Conservation (phyloP, 2,888 invertebrate species). For the Yponomeuta malinellus region DNA sequence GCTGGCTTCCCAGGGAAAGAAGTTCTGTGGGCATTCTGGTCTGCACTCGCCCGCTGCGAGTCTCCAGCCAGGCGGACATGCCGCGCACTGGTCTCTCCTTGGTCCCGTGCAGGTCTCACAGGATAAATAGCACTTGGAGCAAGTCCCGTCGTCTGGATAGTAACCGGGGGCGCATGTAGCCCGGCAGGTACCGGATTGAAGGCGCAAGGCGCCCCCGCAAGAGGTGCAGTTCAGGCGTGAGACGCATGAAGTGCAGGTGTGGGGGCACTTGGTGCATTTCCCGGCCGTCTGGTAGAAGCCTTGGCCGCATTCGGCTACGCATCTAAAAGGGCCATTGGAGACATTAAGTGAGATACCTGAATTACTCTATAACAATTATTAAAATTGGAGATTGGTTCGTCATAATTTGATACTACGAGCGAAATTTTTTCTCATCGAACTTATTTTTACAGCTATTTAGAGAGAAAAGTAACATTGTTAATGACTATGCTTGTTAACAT, state of each 20-base stretch:
- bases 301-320: conserved; percentile 86
- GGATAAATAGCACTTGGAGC: conserved; percentile 88
- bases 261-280: conserved; percentile 85
- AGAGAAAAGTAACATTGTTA: too few species aligned
- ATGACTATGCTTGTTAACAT: too few species aligned
- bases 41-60: conserved; percentile 88
- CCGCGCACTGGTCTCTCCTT: conserved; percentile 88
- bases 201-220: conserved; percentile 83
- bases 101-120: conserved; percentile 91
- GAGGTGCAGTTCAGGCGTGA: conserved; percentile 88
- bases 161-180: conserved; percentile 87
- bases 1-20: conserved; percentile 87
- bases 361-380: too few species aligned
- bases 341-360: too few species aligned
- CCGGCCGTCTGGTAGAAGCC: conserved; percentile 85
- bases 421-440: too few species aligned
- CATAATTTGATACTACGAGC: too few species aligned
- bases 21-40: conserved; percentile 89
- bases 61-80: conserved; percentile 87
- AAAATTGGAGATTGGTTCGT: too few species aligned
- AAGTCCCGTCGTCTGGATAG: conserved; percentile 89
- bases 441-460: too few species aligned
- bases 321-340: conserved; percentile 55
- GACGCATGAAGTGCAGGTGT: conserved; percentile 85
- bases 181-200: conserved; percentile 89